Evolutionary conservation across 2,113 vertebrate species (phyloP).

Genomic region (Astatoreochromis straeleni): DNA sequence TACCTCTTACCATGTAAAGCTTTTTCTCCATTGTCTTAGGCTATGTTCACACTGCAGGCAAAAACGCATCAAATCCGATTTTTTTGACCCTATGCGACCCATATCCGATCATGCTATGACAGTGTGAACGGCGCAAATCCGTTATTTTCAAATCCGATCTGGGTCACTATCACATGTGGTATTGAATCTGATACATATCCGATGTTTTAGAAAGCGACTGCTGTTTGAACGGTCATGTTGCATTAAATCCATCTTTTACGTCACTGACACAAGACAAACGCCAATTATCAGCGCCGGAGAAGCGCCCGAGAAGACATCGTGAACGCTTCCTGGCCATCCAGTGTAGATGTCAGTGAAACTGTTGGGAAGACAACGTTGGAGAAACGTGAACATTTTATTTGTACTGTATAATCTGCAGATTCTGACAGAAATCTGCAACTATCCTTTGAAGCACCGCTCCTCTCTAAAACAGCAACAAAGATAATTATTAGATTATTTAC

Average conservation of each 20-base stretch:
- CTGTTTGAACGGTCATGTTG: fast-evolving
- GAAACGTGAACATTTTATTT: too few species aligned
- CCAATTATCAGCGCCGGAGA: too few species aligned
- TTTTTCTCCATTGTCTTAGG: neutral
- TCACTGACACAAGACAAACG: neutral
- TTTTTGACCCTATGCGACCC: neutral
- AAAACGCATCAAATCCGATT: fast-evolving
- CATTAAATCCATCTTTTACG: neutral
- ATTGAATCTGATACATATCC: fast-evolving
- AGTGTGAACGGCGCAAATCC: neutral
- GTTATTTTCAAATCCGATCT: neutral
- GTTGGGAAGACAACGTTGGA: too few species aligned
- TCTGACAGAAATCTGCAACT: too few species aligned
- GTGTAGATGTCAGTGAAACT: too few species aligned
- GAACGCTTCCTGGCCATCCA: too few species aligned
- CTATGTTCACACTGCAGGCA: neutral
- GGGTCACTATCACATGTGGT: fast-evolving
- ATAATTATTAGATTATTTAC: fast-evolving
- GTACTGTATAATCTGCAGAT: too few species aligned
- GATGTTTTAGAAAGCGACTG: neutral
- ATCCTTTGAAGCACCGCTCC: too few species aligned
- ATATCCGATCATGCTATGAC: fast-evolving
- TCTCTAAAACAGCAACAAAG: too few species aligned
- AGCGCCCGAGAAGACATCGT: too few species aligned
- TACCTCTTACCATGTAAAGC: neutral